Conservation (phyloP, 2,888 invertebrate genomes). For the Rutpela maculata region DNA sequence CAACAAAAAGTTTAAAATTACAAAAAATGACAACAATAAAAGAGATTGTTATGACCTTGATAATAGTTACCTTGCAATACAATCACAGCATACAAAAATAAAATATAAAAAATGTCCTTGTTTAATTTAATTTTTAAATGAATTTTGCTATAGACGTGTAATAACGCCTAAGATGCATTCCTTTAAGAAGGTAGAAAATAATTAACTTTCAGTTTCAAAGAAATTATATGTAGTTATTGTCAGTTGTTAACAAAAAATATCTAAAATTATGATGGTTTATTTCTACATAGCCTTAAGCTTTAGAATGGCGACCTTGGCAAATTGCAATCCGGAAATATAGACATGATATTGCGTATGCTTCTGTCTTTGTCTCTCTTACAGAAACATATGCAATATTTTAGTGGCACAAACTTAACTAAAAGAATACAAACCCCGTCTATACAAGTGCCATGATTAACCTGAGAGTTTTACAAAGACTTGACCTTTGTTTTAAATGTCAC, state of each 20-base stretch:
- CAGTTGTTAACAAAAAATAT: conserved; percentile 41
- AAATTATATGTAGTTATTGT: neutral
- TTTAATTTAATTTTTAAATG: conserved; percentile 44
- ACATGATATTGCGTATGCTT: conserved; percentile 47
- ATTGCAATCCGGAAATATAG: conserved; percentile 69
- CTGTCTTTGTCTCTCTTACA: conserved; percentile 21
- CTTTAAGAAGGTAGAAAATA: neutral
- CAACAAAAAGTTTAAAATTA: conserved; percentile 55
- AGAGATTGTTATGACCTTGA: conserved; percentile 62
- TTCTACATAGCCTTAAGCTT: conserved; percentile 67
- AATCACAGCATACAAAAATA: conserved; percentile 40
- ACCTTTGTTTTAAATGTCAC: conserved; percentile 70
- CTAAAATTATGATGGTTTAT: conserved; percentile 39
- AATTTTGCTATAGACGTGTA: conserved; percentile 50
- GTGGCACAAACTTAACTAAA: neutral
- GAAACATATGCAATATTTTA: conserved; percentile 1
- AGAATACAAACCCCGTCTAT: conserved; percentile 27
- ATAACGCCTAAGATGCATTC: conserved; percentile 35
- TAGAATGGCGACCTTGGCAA: conserved; percentile 70
- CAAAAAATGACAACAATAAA: conserved; percentile 46
- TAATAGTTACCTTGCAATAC: conserved; percentile 58
- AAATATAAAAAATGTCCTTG: conserved; percentile 50
- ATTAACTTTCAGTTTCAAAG: neutral
- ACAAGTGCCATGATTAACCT: conserved; percentile 51
- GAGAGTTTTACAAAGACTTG: conserved; percentile 58